Base-by-base conservation (phyloP, 2,797 vertebrate species). In the Ctenopoma multispine region DNA sequence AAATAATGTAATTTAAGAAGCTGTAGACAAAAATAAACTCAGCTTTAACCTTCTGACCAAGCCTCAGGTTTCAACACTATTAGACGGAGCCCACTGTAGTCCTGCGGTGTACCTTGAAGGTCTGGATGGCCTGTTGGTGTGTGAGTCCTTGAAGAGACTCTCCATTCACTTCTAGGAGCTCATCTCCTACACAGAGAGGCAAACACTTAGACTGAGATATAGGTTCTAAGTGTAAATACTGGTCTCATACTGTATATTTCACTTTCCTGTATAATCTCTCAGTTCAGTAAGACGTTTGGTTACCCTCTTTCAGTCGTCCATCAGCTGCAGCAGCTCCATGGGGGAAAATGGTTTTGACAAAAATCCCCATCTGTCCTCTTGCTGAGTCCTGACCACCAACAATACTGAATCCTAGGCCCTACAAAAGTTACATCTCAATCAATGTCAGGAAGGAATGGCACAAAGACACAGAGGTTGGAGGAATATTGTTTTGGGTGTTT, bases 401-500 rank as follows among this genome's bases (percentile, higher is more conserved):
- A 70, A 99, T 98, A 77, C 97, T 98, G 91, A 99, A 99, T 51
- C 97, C 97, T 34, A 99, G 95, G 41, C 97, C 96, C 97, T 98
- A 10, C 0, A 44, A 55, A 44, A 34, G 41, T 38, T 1, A 60
- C 1, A 64, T 34, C 5, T 41, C 40, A 51, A 12, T 66, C 2
- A 63, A 38, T 43, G 20, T 31, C 9, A 55, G 17, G 29, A 29
- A 60, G 11, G 17, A 7, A 44, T 9, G 4, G 43, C 6, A 4
- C 15, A 44, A n/a, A 44, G 15, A 7, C 43, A 18, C 12, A 15
- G 14, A 41, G 14, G 10, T 38, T 34, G n/a, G n/a, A n/a, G n/a
- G n/a, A n/a, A n/a, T n/a, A n/a, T n/a, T n/a, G n/a, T n/a, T n/a
- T n/a, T n/a, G 24, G 2, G 24, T 24, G 24, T 24, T 24, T 24